These are phyloP conservation scores for Struthidea cinerea DNA, from an alignment of 2,113 vertebrate species.

Conservation along the genomic window DNA sequence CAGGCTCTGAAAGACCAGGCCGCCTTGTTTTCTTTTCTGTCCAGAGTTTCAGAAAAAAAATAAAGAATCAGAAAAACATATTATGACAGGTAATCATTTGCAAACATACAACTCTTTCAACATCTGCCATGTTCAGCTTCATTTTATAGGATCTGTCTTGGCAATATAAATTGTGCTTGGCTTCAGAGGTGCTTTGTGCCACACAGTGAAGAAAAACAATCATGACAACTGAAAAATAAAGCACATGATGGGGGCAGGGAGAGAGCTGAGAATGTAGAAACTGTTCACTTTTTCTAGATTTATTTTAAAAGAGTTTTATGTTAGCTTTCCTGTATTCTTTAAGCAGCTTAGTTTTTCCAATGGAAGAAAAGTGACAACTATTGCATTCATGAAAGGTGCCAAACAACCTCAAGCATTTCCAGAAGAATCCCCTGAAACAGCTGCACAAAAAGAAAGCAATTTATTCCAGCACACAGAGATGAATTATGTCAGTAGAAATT, in stretches of 20 bases:
- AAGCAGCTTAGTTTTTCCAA: slow-evolving; percentile 10
- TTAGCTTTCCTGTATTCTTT: slow-evolving; percentile 36
- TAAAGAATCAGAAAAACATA: slow-evolving; percentile 26
- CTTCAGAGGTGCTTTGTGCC: slow-evolving; percentile 40
- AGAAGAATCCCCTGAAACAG: slow-evolving; percentile 36
- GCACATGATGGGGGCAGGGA: neutral
- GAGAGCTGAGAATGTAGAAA: neutral
- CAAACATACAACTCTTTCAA: slow-evolving; percentile 68
- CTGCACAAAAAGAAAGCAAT: slow-evolving; percentile 41
- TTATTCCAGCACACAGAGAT: slow-evolving; percentile 25
- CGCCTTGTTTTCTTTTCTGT: slow-evolving; percentile 3
- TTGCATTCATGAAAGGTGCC: slow-evolving; percentile 43
- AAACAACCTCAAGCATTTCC: slow-evolving; percentile 52
- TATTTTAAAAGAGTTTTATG: slow-evolving; percentile 22
- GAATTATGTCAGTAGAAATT: slow-evolving; percentile 50
- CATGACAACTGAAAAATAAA: slow-evolving; percentile 59
- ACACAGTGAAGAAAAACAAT: slow-evolving; percentile 47
- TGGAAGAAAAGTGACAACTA: slow-evolving; percentile 54
- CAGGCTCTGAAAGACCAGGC: neutral
- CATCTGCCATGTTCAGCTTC: slow-evolving; percentile 55
- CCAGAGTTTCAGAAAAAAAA: slow-evolving; percentile 17
- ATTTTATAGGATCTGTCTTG: slow-evolving; percentile 64
- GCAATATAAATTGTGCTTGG: slow-evolving; percentile 61
- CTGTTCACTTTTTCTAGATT: neutral
- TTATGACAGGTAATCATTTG: slow-evolving; percentile 70